phyloP scores from a whole-genome alignment of 2,888 invertebrate species.

The Autographa pulchrina region DNA sequence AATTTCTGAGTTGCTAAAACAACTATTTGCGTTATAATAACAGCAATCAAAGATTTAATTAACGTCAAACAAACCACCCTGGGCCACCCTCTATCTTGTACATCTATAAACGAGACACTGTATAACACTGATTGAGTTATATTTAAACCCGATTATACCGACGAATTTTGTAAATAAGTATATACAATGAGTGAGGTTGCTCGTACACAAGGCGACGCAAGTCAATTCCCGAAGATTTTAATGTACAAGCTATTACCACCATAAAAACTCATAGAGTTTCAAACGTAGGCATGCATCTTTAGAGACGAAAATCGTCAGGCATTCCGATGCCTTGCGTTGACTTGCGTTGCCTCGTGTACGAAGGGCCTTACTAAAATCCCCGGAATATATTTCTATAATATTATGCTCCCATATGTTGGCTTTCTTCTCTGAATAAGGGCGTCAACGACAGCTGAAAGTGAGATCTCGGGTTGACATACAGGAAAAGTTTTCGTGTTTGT shows the following conservation, averaged over 20 bases:
- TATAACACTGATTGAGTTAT: background rate
- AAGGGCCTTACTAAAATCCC: background rate
- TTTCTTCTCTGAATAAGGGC: background rate
- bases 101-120: background rate
- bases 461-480: background rate
- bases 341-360: too few relatives aligned
- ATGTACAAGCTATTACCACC: too few relatives aligned
- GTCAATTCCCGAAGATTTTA: background rate
- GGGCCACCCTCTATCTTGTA: background rate
- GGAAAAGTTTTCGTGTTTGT: background rate
- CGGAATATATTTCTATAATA: background rate
- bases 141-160: background rate
- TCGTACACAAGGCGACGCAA: too few relatives aligned
- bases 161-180: background rate
- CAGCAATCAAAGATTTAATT: constrained; percentile 1
- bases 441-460: background rate
- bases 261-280: too few relatives aligned
- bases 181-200: background rate
- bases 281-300: too few relatives aligned
- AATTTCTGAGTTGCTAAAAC: background rate
- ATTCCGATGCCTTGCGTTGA: too few relatives aligned
- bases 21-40: constrained; percentile 2
- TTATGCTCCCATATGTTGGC: background rate
- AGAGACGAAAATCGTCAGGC: too few relatives aligned
- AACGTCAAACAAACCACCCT: background rate